Percentiles rank a stretch among this genome's conserved stretches.
Conservation (phyloP, 2,113 vertebrate genomes). For the Tor tambroides region DNA sequence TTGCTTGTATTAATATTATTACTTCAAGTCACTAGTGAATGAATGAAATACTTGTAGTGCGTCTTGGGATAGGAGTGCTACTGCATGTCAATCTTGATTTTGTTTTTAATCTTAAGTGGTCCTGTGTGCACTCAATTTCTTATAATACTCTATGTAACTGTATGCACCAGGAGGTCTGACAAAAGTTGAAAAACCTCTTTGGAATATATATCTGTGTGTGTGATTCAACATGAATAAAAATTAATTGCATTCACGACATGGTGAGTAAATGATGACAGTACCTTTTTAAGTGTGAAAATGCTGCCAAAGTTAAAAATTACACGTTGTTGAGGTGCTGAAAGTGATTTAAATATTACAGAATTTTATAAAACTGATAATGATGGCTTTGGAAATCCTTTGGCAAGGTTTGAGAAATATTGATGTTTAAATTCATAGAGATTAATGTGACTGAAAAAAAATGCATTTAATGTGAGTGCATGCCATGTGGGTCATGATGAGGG, state of each 20-base stretch:
- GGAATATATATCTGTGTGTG: no score
- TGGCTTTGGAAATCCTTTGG: neutral
- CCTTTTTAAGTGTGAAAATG: neutral
- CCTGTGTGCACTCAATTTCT: no score
- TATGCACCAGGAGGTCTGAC: no score
- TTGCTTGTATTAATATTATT: slow-evolving; percentile 36
- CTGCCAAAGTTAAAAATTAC: neutral
- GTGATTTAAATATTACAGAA: neutral
- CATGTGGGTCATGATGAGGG: neutral
- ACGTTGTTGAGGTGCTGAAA: neutral
- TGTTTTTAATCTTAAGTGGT: slow-evolving; percentile 28
- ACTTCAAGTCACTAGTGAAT: slow-evolving; percentile 39
- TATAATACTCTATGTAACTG: no score
- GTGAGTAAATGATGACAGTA: neutral
- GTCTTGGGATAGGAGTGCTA: neutral
- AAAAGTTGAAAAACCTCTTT: no score
- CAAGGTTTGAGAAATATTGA: slow-evolving; percentile 1
- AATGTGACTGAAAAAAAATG: neutral
- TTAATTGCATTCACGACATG: neutral
- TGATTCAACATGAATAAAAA: no score
- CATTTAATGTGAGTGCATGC: neutral
- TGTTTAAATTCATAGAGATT: neutral
- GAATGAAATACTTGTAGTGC: slow-evolving; percentile 14
- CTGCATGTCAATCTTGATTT: slow-evolving; percentile 34
- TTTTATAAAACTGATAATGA: neutral